These are phyloP conservation scores for Philopedon plagiatum DNA, from an alignment of 2,888 invertebrate species.

Conservation along the genomic window DNA sequence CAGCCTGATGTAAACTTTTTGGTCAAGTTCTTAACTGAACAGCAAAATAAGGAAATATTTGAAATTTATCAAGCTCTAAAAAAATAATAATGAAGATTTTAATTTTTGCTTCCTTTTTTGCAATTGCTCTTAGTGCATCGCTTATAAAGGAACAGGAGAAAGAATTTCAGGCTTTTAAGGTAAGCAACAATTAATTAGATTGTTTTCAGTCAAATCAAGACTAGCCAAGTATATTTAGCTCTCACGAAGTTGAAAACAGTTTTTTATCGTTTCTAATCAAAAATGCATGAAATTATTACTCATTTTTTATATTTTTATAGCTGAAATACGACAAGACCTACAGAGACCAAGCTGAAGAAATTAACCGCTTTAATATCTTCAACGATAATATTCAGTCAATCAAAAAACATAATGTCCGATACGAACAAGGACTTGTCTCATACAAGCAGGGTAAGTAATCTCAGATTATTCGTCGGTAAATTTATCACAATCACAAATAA, in stretches of 20 bases:
- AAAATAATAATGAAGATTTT: not conserved
- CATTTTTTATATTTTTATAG: slow-evolving; percentile 25
- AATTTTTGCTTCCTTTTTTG: not conserved
- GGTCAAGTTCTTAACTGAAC: not conserved
- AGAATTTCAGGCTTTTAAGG: slow-evolving; percentile 12
- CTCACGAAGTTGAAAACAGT: too few relatives aligned
- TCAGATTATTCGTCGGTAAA: too few relatives aligned
- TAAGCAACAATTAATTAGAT: too few relatives aligned
- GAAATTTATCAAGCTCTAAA: too few relatives aligned
- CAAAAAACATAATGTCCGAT: slow-evolving; percentile 50
- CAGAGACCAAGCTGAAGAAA: slow-evolving; percentile 48
- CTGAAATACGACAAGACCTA: slow-evolving; percentile 43
- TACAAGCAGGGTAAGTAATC: slow-evolving; percentile 26
- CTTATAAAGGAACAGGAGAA: not conserved
- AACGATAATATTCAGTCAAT: slow-evolving; percentile 43
- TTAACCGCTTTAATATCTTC: slow-evolving; percentile 49
- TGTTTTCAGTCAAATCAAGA: too few relatives aligned
- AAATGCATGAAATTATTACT: too few relatives aligned
- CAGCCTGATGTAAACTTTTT: not conserved
- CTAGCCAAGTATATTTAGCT: too few relatives aligned
- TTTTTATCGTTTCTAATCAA: too few relatives aligned
- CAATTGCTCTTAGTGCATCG: slow-evolving; percentile 4
- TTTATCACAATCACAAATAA: too few relatives aligned
- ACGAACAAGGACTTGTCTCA: slow-evolving; percentile 39
- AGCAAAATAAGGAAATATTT: too few relatives aligned